Percentiles rank a stretch among this genome's conserved stretches.
These are phyloP conservation scores for Phyllotreta striolata DNA, from an alignment of 2,888 invertebrate genomes.

Conservation along the genomic window DNA sequence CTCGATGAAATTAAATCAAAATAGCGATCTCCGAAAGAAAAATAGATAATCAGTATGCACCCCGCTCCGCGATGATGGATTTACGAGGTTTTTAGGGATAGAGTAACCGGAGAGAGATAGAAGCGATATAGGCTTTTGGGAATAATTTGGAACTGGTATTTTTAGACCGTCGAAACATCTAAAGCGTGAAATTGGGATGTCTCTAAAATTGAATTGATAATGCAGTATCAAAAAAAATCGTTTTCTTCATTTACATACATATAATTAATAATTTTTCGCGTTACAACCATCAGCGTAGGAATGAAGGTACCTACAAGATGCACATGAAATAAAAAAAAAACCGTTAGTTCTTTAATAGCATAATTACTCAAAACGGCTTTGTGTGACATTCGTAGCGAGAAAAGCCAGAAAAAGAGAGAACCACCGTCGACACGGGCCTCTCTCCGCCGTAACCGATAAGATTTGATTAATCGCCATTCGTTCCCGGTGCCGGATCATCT, in stretches of 20 bases:
- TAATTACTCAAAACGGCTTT: constrained; percentile 26
- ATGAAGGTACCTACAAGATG: too few species aligned
- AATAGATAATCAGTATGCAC: constrained; percentile 53
- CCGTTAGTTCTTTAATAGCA: not conserved
- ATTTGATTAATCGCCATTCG: constrained; percentile 59
- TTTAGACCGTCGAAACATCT: too few species aligned
- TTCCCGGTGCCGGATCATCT: constrained; percentile 57
- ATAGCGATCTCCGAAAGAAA: constrained; percentile 41
- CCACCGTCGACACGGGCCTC: constrained; percentile 26
- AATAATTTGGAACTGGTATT: constrained; percentile 10
- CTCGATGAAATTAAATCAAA: constrained; percentile 36
- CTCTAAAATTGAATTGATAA: too few species aligned
- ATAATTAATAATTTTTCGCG: too few species aligned
- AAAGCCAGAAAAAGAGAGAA: constrained; percentile 26
- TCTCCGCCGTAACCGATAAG: constrained; percentile 51
- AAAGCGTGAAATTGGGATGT: too few species aligned
- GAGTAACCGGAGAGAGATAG: not conserved
- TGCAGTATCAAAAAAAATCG: too few species aligned
- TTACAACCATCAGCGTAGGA: too few species aligned
- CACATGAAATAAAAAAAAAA: too few species aligned
- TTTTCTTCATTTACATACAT: too few species aligned
- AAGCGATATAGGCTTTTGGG: not conserved
- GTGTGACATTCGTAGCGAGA: constrained; percentile 32
- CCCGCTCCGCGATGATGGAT: constrained; percentile 49
- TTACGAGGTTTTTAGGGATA: constrained; percentile 40